phyloP scores from a whole-genome alignment of 1,140 invertebrate genomes.

The Coenobita brevimanus region DNA sequence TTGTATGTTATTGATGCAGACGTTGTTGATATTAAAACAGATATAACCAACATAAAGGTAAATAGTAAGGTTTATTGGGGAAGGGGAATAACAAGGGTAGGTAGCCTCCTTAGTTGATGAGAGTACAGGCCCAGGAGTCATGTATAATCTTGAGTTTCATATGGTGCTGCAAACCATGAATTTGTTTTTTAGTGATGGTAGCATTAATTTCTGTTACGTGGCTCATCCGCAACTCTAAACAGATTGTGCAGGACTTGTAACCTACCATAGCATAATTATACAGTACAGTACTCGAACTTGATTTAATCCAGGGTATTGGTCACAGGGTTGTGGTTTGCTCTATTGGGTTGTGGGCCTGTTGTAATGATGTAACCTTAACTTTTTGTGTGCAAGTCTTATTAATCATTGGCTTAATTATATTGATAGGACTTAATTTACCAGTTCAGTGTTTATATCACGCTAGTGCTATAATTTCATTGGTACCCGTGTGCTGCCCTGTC shows the following conservation, averaged over 20 bases:
- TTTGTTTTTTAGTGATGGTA: neutral
- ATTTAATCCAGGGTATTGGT: constrained; percentile 36
- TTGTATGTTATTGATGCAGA: too few relatives aligned
- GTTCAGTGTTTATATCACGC: constrained; percentile 20
- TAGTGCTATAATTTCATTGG: constrained; percentile 28
- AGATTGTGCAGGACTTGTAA: too few relatives aligned
- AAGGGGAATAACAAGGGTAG: too few relatives aligned
- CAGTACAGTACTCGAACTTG: constrained; percentile 26
- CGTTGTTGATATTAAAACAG: too few relatives aligned
- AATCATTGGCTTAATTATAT: constrained; percentile 16
- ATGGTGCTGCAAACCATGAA: constrained; percentile 35
- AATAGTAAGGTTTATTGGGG: too few relatives aligned
- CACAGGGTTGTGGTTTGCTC: constrained; percentile 43
- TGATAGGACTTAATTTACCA: neutral
- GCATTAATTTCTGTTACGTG: neutral
- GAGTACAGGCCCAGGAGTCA: too few relatives aligned
- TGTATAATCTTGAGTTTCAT: constrained; percentile 3
- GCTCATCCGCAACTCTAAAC: neutral
- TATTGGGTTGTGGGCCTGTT: constrained; percentile 36
- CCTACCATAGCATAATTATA: neutral
- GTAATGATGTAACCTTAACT: constrained; percentile 31
- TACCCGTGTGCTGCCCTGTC: constrained; percentile 56
- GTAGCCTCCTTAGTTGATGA: too few relatives aligned
- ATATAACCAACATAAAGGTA: too few relatives aligned
- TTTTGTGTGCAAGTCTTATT: constrained; percentile 27